These are phyloP conservation scores for Catonia carolina DNA, from an alignment of 2,888 invertebrate genomes.

Conservation along the genomic window DNA sequence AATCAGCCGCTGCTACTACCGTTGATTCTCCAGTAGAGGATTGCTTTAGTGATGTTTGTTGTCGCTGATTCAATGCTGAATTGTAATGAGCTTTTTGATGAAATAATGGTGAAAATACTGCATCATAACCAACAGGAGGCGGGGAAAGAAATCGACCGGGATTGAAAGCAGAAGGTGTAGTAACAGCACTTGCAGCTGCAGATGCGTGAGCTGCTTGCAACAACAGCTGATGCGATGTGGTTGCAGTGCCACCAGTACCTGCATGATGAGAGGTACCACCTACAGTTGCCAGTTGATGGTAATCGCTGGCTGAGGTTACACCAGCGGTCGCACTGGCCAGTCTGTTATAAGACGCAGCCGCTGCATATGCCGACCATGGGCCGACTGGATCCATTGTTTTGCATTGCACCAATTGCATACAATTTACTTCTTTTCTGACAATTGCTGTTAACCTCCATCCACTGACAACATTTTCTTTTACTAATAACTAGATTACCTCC, in stretches of 20 bases:
- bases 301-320: constrained; percentile 31
- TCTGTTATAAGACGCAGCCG: constrained; percentile 69
- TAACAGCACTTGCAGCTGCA: constrained; percentile 44
- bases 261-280: constrained; percentile 22
- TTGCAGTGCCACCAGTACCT: constrained; percentile 52
- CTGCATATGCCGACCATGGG: constrained; percentile 72
- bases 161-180: constrained; percentile 53
- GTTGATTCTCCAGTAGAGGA: constrained; percentile 41
- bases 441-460: too few relatives aligned
- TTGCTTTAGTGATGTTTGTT: constrained; percentile 28
- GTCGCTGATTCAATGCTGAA: constrained; percentile 38
- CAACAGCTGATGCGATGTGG: constrained; percentile 56
- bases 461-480: too few relatives aligned
- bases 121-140: constrained; percentile 52
- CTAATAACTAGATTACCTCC: too few relatives aligned
- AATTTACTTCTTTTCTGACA: too few relatives aligned
- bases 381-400: constrained; percentile 75
- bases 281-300: too few relatives aligned
- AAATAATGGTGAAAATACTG: constrained; percentile 75
- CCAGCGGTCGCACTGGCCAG: constrained; percentile 64
- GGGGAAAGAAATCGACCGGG: constrained; percentile 44
- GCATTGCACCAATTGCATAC: constrained; percentile 8
- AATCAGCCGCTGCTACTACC: constrained; percentile 51
- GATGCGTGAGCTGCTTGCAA: constrained; percentile 39
- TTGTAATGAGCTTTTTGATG: constrained; percentile 55